Evolutionary conservation across 64 coral and sea anemone species (phyloP).

Genomic region (Pocillopora verrucosa): DNA sequence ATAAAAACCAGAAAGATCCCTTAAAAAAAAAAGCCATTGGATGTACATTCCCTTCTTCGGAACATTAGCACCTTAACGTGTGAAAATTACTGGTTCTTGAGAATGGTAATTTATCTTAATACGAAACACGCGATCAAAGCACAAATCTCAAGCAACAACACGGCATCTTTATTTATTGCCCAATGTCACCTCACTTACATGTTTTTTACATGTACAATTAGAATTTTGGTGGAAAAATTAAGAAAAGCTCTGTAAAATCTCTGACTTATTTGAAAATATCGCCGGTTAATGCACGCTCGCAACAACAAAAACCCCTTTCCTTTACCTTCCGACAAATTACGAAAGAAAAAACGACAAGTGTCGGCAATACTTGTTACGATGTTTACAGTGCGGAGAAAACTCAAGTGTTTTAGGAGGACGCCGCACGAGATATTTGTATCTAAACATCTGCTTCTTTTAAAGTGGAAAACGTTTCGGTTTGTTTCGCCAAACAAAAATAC

Average conservation of each 20-base stretch:
- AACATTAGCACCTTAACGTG: too few species aligned
- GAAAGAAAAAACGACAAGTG: background rate
- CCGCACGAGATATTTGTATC: background rate
- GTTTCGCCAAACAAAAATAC: background rate
- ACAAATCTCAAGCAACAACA: too few species aligned
- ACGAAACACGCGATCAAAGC: too few species aligned
- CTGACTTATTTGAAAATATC: background rate
- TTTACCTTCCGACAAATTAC: background rate
- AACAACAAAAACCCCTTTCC: background rate
- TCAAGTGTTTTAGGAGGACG: background rate
- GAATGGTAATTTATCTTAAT: too few species aligned
- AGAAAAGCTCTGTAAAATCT: too few species aligned
- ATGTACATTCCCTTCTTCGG: too few species aligned
- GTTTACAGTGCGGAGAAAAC: conserved; percentile 15
- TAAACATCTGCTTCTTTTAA: background rate
- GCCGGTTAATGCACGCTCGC: too few species aligned
- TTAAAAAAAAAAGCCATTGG: background rate
- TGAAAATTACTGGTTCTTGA: too few species aligned
- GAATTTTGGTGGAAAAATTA: too few species aligned
- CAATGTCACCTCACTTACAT: too few species aligned
- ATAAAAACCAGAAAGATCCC: background rate
- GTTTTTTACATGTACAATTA: too few species aligned
- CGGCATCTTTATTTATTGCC: too few species aligned
- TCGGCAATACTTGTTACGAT: conserved; percentile 4
- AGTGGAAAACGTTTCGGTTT: background rate